Conservation (phyloP, 2,888 invertebrate species). For the Trichopoda pennipes region DNA sequence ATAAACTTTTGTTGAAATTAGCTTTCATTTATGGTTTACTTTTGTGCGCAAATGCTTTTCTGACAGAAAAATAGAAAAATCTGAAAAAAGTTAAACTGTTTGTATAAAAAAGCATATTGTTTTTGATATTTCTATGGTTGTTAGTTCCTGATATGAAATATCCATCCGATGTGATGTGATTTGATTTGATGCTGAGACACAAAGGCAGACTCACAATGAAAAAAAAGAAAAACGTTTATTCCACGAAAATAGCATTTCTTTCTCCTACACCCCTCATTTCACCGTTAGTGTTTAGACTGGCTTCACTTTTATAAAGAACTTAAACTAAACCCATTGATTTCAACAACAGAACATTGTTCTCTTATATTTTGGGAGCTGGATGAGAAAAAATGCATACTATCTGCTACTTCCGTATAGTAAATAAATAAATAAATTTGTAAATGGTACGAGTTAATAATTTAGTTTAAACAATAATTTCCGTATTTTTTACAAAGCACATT, state of each 20-base stretch:
- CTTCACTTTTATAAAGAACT: constrained; percentile 17
- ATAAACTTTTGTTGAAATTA: constrained; percentile 64
- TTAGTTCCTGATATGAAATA: constrained; percentile 21
- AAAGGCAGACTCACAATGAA: constrained; percentile 61
- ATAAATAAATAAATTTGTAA: constrained; percentile 38
- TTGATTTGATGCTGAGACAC: constrained; percentile 35
- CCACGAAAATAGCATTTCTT: constrained; percentile 38
- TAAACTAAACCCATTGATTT: constrained; percentile 38
- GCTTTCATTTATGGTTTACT: constrained; percentile 26
- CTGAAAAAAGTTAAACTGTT: constrained; percentile 10
- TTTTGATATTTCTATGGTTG: constrained; percentile 29
- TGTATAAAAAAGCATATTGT: constrained; percentile 33
- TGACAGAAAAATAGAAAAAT: constrained; percentile 36
- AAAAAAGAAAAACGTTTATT: constrained; percentile 51
- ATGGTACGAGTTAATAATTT: constrained; percentile 28
- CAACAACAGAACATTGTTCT: constrained; percentile 20
- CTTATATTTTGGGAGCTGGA: constrained; percentile 12
- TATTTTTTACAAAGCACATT: background rate
- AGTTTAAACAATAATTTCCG: constrained; percentile 20
- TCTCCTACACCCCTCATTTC: background rate
- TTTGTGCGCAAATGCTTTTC: constrained; percentile 37
- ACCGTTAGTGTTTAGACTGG: background rate
- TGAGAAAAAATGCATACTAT: constrained; percentile 8
- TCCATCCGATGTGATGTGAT: constrained; percentile 44
- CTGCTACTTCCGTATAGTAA: constrained; percentile 41